Conservation (phyloP, 2,113 vertebrate genomes). For the Formicarius rufipectus region DNA sequence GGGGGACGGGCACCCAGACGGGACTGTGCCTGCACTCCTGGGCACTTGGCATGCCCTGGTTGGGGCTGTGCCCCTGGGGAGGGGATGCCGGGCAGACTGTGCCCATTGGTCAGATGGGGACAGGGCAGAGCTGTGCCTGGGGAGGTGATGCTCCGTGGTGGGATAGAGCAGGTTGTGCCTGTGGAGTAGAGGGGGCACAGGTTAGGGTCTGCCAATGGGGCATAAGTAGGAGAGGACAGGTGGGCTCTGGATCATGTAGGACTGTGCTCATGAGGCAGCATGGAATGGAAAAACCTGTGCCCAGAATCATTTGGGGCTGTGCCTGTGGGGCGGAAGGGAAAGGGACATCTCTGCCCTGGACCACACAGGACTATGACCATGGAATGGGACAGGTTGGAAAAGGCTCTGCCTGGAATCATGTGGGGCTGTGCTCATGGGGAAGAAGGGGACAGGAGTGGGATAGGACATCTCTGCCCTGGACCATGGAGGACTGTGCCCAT, state of each 20-base stretch:
- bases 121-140: neutral
- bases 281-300: neutral
- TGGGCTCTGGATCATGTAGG: neutral
- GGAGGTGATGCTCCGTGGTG: neutral
- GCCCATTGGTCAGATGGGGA: neutral
- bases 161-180: neutral
- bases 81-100: neutral
- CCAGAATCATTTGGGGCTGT: neutral
- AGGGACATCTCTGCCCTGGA: neutral
- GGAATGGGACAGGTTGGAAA: neutral
- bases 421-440: neutral
- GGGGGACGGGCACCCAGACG: neutral
- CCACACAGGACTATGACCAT: neutral
- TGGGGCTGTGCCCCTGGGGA: neutral
- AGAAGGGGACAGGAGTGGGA: neutral
- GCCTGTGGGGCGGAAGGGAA: neutral
- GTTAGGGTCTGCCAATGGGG: neutral
- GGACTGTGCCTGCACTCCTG: accelerated
- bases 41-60: neutral
- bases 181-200: neutral
- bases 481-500: neutral
- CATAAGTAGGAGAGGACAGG: neutral
- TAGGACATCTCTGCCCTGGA: neutral
- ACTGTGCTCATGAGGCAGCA: neutral
- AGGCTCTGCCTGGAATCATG: neutral